Evolutionary conservation across 2,888 invertebrate genomes (phyloP), one percentile per base, ranked within the genome.

Genomic region (Acleris cristana): DNA sequence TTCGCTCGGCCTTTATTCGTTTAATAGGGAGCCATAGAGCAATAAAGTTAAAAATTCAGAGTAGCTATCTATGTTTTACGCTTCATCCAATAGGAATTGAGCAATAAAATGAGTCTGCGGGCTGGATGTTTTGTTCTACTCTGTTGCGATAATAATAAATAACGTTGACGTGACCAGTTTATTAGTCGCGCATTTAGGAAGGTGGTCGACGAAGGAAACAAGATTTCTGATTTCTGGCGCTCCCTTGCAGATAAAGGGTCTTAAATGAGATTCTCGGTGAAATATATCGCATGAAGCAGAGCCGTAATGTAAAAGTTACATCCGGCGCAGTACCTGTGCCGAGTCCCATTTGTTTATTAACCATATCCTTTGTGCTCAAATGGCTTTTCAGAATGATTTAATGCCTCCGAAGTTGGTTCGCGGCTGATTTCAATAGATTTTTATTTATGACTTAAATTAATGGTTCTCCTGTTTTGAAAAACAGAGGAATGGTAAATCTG

Each of bases 121-220:
- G 74, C 76, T 76, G 77, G 81, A 79, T 84, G 85, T 86, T 82
- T 86, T 85, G 81, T 84, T 84, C 81, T 82, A 81, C 85, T 82
- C 83, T 85, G 81, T 85, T 85, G 83, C 87, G 80, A 86, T 86
- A 88, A 88, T 86, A 88, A 90, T 90, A 90, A 90, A 90, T 90
- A 89, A 89, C 79, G 80, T 77, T 85, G 86, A 90, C 91, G 90
- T 90, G 90, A 90, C 89, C 86, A 71, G 91, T 83, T 87, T 92
- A 88, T 90, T 90, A 89, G 87, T 88, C 71, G 86, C 83, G 84
- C 84, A 83, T 88, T 91, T 90, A 85, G 74, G 78, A 70, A 79
- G 77, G 79, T 79, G 81, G 76, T 81, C 76, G 71, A 72, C 78
- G 75, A 77, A 79, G 74, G 79, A 79, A 85, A 83, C 81, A 80